phyloP scores from a whole-genome alignment of 2,888 invertebrate genomes.

The Pteria penguin region DNA sequence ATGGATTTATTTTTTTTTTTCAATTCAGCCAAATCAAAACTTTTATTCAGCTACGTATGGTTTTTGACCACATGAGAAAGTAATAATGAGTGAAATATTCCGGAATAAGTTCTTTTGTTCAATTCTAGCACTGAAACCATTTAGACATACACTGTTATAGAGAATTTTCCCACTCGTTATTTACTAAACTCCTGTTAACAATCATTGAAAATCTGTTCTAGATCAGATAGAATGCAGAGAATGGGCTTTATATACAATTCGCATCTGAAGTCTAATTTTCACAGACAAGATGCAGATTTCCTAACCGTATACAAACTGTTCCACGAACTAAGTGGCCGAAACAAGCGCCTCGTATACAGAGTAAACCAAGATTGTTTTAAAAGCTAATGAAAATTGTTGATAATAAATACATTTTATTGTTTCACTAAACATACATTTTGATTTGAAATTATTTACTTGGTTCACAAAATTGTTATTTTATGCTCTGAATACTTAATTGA shows the following conservation, averaged over 20 bases:
- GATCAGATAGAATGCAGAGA: slow-evolving; percentile 39
- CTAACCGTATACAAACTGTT: neutral
- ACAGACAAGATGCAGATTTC: neutral
- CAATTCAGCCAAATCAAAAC: no score
- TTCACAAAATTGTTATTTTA: neutral
- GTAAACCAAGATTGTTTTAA: slow-evolving; percentile 42
- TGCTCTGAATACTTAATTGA: no score
- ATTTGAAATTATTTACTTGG: neutral
- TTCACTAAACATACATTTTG: slow-evolving; percentile 37
- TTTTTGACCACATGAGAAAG: no score
- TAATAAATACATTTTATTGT: slow-evolving; percentile 43
- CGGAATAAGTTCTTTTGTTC: no score
- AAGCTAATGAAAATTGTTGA: slow-evolving; percentile 43
- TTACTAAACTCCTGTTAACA: slow-evolving; percentile 1
- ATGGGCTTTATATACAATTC: slow-evolving; percentile 39
- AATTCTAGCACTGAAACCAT: no score
- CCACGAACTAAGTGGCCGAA: neutral
- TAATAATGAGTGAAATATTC: no score
- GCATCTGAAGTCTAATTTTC: slow-evolving; percentile 33
- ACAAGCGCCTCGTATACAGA: neutral
- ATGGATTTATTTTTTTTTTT: no score
- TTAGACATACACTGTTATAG: no score
- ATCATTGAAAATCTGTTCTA: slow-evolving; percentile 20
- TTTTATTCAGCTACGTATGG: no score
- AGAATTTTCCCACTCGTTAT: slow-evolving; percentile 30